phyloP scores from a whole-genome alignment of 2,888 invertebrate genomes.

The Leptopilina syphax region DNA sequence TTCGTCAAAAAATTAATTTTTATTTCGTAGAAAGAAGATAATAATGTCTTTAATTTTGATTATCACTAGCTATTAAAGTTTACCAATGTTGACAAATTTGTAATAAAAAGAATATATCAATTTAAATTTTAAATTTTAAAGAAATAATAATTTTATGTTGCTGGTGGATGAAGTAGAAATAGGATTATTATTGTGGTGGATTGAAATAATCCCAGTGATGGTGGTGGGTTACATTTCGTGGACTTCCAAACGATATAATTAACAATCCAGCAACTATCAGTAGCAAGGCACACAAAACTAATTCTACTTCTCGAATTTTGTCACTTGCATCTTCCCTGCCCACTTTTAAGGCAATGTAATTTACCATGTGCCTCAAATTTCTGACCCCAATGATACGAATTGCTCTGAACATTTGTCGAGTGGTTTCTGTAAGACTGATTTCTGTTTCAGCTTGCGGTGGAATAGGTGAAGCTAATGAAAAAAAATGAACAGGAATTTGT shows the following conservation, averaged over 20 bases:
- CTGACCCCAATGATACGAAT: slow-evolving; percentile 83
- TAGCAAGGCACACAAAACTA: slow-evolving; percentile 87
- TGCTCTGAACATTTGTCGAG: slow-evolving; percentile 84
- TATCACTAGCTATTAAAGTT: too few species aligned
- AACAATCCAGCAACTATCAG: slow-evolving; percentile 88
- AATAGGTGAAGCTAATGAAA: slow-evolving; percentile 56
- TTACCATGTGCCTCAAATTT: slow-evolving; percentile 84
- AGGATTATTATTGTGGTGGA: slow-evolving; percentile 80
- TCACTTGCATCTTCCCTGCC: slow-evolving; percentile 79
- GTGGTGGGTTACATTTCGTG: slow-evolving; percentile 83
- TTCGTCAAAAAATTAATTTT: too few species aligned
- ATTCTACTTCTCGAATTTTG: slow-evolving; percentile 84
- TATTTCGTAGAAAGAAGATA: too few species aligned
- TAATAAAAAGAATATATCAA: too few species aligned
- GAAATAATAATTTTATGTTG: too few species aligned
- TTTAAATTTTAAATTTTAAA: too few species aligned
- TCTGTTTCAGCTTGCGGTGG: slow-evolving; percentile 77
- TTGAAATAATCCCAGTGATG: slow-evolving; percentile 94
- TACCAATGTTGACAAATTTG: too few species aligned
- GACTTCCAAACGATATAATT: slow-evolving; percentile 85
- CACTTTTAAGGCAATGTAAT: slow-evolving; percentile 81
- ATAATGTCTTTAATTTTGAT: too few species aligned
- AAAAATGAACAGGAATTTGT: slow-evolving; percentile 67
- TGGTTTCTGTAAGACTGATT: slow-evolving; percentile 84
- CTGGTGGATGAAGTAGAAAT: too few species aligned